Percentiles rank a stretch among this genome's conserved stretches.
Conservation (phyloP, 53 echinoderm and acorn worm genomes). For the Zoroaster sp. region DNA sequence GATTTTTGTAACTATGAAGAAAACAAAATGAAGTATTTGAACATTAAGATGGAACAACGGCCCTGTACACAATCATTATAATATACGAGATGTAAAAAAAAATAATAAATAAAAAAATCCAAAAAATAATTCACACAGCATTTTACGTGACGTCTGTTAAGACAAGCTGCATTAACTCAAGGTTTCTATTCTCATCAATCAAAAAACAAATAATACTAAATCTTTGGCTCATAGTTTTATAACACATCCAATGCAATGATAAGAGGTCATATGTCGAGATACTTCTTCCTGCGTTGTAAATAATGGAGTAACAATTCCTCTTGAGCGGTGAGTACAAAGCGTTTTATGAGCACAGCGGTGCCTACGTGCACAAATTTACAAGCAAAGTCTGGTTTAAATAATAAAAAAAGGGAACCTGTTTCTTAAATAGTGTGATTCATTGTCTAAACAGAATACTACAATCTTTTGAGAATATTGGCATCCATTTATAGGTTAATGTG, state of each 20-base stretch:
- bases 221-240: constrained; percentile 19
- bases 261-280: too few relatives aligned
- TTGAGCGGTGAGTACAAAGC: neutral
- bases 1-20: too few relatives aligned
- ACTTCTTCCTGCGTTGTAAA: too few relatives aligned
- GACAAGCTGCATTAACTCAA: neutral
- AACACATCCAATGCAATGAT: neutral
- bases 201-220: neutral
- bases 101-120: neutral
- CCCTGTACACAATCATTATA: too few relatives aligned
- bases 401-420: neutral
- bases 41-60: too few relatives aligned
- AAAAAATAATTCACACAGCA: neutral
- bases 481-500: too few relatives aligned
- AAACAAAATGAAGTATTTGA: too few relatives aligned
- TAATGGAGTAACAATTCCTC: neutral
- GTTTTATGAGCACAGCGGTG: neutral
- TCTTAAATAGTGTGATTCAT: neutral
- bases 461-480: neutral
- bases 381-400: neutral
- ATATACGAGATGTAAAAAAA: neutral
- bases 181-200: too few relatives aligned
- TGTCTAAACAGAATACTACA: neutral
- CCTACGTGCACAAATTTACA: neutral
- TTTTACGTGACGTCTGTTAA: neutral